Conservation (phyloP, 2,113 vertebrate species). For the Nerophis ophidion region DNA sequence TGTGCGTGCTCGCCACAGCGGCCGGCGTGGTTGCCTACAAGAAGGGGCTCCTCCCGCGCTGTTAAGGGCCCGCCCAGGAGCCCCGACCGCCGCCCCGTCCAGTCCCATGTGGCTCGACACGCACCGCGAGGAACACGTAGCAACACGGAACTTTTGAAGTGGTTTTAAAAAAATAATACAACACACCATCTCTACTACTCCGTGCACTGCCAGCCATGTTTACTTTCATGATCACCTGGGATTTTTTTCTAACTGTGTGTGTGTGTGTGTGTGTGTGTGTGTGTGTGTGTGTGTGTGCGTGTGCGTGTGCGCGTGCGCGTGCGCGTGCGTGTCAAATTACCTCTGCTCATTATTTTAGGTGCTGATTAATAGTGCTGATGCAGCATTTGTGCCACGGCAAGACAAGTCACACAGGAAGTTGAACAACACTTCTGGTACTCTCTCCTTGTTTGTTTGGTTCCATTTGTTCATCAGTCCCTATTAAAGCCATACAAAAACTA, state of each 20-base stretch:
- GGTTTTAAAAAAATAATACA: background rate
- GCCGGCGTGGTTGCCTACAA: constrained; percentile 75
- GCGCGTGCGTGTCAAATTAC: constrained; percentile 26
- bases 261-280: background rate
- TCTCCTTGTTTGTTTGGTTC: background rate
- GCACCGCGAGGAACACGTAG: no score
- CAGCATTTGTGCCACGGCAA: constrained; percentile 10
- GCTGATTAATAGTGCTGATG: constrained; percentile 37
- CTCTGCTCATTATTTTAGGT: constrained; percentile 46
- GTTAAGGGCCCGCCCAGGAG: constrained; percentile 28
- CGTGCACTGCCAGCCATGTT: constrained; percentile 42
- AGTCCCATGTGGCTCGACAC: no score
- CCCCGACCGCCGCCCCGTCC: no score
- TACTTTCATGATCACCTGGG: constrained; percentile 22
- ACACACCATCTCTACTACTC: constrained; percentile 5
- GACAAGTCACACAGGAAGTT: background rate
- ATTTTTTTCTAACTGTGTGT: background rate
- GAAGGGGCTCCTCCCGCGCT: constrained; percentile 73
- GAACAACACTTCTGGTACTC: background rate
- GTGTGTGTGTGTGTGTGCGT: constrained; percentile 12
- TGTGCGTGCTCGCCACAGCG: constrained; percentile 62
- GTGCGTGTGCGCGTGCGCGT: constrained; percentile 6
- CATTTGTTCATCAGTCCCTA: constrained; percentile 4
- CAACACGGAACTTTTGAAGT: no score
- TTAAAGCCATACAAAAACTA: background rate